Base-by-base conservation (phyloP, 2,113 vertebrate genomes). In the Melozone crissalis region DNA sequence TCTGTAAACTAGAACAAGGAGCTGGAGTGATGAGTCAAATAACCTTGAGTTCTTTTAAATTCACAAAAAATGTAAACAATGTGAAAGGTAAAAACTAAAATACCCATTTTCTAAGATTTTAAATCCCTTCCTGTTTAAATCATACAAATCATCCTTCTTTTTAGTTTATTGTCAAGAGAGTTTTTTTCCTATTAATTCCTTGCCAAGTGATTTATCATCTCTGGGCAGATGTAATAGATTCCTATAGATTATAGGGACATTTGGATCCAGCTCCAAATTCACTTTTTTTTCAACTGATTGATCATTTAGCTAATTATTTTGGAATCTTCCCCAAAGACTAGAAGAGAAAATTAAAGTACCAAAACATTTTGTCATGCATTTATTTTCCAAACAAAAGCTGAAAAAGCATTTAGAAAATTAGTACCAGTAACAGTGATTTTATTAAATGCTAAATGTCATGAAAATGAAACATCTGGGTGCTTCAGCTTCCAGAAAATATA, bases 401-500 rank as follows among this genome's bases (percentile, higher is more conserved):
- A 95, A 83, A 86, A 66, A 12, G 23, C 71, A 87, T 52, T 83
- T 91, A 52, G 55, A 89, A 83, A 91, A 88, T 85, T 83, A 86
- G 24, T 67, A 68, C 8, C 3, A 1, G 37, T 51, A 58, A 47
- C 31, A 61, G 16, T 39, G 55, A 75, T 31, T 41, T 86, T 89
- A 92, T 79, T 84, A 86, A 91, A 91, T 65, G 51, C 23, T 89
- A 76, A 91, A 95, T 77, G 63, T 44, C 75, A 84, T 41, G 68
- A 91, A 93, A 91, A 91, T 72, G 8, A 80, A 94, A 88, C n/a
- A 66, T 73, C 51, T 47, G 66, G 15, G 35, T 86, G 13, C 35
- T 94, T 94, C 44, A 75, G 26, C 47, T 68, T 63, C 71, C 65
- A 91, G 62, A 46, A 96, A 91, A 95, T 81, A 82, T 95, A 89